Conservation (phyloP, 2,888 invertebrate species). For the Macaria notata region DNA sequence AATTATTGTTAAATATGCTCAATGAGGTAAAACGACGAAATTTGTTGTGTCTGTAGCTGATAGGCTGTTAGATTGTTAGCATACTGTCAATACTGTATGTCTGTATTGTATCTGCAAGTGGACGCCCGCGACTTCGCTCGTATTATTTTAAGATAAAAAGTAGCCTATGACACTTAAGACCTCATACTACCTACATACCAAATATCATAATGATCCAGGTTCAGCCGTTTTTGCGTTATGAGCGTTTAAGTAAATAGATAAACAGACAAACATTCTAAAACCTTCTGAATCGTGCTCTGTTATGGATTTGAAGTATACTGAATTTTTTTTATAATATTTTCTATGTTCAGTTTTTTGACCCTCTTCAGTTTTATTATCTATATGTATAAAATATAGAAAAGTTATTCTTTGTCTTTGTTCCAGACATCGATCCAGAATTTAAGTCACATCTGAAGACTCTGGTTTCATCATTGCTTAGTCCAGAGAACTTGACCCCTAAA, state of each 20-base stretch:
- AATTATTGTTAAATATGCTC: not conserved
- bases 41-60: not conserved
- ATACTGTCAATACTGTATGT: not conserved
- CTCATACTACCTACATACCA: too few species aligned
- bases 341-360: too few species aligned
- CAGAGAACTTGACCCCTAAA: slow-evolving; percentile 13
- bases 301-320: not conserved
- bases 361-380: too few species aligned
- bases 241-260: too few species aligned
- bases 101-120: not conserved
- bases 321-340: not conserved
- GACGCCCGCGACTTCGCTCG: not conserved
- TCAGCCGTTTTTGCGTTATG: too few species aligned
- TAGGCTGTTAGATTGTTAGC: not conserved
- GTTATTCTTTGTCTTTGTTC: not conserved
- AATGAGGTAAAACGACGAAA: too few species aligned
- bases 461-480: slow-evolving; percentile 3
- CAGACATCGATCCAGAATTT: slow-evolving; percentile 13
- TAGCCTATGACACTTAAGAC: too few species aligned
- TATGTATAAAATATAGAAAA: too few species aligned
- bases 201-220: too few species aligned
- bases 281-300: too few species aligned
- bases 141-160: too few species aligned
- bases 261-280: too few species aligned
- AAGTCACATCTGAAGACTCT: slow-evolving; percentile 4